These are phyloP conservation scores for Oncorhynchus tshawytscha DNA, from an alignment of 2,113 vertebrate species.

Conservation along the genomic window DNA sequence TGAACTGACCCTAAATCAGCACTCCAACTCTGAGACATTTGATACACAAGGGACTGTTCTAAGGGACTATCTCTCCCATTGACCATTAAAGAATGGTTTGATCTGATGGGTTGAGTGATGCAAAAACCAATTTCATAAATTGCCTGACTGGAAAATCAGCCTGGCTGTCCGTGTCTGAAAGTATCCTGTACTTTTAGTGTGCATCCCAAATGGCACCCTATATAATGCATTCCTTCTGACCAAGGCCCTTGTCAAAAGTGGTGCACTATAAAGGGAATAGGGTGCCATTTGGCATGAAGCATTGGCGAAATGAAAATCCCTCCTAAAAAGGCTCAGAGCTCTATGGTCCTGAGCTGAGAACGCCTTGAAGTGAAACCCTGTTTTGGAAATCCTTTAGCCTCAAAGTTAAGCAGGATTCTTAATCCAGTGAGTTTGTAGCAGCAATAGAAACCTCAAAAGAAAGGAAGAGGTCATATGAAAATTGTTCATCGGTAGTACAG, in stretches of 20 bases:
- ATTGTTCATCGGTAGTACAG: neutral
- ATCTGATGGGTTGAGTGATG: neutral
- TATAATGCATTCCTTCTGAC: too few species aligned
- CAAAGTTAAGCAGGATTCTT: conserved; percentile 55
- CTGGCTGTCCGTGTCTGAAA: conserved; percentile 29
- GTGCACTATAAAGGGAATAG: neutral
- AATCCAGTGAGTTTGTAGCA: conserved; percentile 53
- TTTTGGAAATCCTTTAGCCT: conserved; percentile 58
- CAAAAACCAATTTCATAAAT: conserved; percentile 9
- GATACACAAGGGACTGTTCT: neutral
- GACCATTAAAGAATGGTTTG: neutral
- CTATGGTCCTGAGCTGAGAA: conserved; percentile 15
- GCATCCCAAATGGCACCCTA: too few species aligned
- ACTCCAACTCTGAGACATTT: too few species aligned
- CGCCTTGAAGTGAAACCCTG: conserved; percentile 46
- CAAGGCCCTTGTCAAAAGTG: too few species aligned
- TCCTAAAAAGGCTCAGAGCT: conserved; percentile 54
- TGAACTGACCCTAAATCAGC: too few species aligned
- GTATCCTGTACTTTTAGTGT: conserved; percentile 4
- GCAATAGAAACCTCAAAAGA: conserved; percentile 38
- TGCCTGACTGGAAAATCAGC: conserved; percentile 26
- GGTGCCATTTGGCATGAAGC: too few species aligned
- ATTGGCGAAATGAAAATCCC: neutral
- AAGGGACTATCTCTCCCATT: neutral
- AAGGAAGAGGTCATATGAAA: conserved; percentile 42